Conservation (phyloP, 2,113 vertebrate species). For the Zosterops japonicus region DNA sequence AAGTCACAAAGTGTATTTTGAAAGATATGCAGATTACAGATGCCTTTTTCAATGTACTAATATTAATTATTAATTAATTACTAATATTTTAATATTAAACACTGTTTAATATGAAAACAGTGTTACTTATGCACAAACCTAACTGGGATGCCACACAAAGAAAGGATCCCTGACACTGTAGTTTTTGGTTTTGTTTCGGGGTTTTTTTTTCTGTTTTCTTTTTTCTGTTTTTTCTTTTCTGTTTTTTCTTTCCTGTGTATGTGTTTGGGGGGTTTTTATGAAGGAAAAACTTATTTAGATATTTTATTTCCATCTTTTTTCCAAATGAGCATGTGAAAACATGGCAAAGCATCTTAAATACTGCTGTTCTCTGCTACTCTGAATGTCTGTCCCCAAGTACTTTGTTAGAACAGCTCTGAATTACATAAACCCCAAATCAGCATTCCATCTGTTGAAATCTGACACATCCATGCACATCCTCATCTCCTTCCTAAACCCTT, state of each 20-base stretch:
- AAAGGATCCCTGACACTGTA: background rate
- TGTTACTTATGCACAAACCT: background rate
- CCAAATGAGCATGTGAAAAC: background rate
- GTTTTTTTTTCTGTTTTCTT: background rate
- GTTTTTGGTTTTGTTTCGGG: background rate
- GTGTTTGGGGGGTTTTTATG: background rate
- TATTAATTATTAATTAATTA: no score
- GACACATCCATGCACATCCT: background rate
- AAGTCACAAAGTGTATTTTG: background rate
- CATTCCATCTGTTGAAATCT: background rate
- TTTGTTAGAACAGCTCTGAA: background rate
- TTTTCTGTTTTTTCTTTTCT: background rate
- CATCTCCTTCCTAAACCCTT: background rate
- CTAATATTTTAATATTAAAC: no score
- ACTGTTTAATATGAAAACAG: background rate
- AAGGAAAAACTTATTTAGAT: background rate
- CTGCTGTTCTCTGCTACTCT: background rate
- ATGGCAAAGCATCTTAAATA: background rate
- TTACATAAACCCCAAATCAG: background rate
- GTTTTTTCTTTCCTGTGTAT: background rate
- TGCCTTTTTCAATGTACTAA: background rate
- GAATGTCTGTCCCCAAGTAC: background rate
- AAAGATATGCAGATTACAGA: accelerated
- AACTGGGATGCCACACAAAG: background rate
- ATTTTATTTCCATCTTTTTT: background rate